A percentile compares a stretch with the other conserved stretches of the same genome.
These are phyloP conservation scores for Aphrocallistes beatrix DNA, from an alignment of 37 sponge, comb jelly and placozoan genomes.

Conservation along the genomic window DNA sequence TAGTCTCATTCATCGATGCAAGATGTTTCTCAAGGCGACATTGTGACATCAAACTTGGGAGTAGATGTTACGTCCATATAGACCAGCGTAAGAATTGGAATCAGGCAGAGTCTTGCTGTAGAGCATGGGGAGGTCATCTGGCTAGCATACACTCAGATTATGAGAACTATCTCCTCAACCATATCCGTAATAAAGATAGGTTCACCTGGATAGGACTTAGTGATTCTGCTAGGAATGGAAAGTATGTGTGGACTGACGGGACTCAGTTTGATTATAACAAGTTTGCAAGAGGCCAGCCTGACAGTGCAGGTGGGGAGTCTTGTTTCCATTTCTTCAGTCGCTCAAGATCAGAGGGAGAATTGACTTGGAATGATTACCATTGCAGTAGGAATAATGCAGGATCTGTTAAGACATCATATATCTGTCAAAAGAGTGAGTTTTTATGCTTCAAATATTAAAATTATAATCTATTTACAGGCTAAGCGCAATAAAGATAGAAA, in stretches of 20 bases:
- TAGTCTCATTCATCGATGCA: no score
- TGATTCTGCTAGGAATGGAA: not conserved
- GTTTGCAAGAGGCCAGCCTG: no score
- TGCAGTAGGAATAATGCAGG: not conserved
- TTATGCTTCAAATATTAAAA: not conserved
- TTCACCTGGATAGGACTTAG: not conserved
- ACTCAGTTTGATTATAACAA: no score
- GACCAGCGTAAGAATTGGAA: not conserved
- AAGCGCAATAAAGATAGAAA: not conserved
- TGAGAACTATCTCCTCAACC: not conserved
- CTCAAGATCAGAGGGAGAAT: not conserved
- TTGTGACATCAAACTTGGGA: not conserved
- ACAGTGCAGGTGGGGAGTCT: not conserved
- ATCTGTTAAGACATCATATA: not conserved
- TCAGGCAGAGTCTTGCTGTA: not conserved
- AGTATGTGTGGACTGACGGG: no score
- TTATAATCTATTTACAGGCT: not conserved
- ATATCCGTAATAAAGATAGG: not conserved
- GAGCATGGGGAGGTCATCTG: not conserved
- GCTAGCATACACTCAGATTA: not conserved
- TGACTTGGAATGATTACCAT: not conserved
- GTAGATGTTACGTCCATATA: not conserved
- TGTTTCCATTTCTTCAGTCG: no score
- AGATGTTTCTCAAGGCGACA: not conserved
- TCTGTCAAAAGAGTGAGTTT: not conserved